Conservation (phyloP, 2,113 vertebrate species). For the Percopsis transmontana region DNA sequence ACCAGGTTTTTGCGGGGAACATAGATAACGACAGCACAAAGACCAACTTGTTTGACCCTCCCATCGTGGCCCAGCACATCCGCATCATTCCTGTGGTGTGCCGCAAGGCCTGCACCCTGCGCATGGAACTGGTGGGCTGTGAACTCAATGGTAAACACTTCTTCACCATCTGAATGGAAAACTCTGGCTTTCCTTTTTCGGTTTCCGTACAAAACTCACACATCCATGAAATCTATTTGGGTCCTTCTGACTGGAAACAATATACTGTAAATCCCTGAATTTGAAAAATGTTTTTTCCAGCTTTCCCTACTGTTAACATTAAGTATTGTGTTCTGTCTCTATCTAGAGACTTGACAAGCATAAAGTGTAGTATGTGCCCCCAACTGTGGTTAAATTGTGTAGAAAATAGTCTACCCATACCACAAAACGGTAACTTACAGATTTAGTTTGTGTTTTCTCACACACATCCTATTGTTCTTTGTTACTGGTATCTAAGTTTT, state of each 20-base stretch:
- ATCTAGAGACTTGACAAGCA: conserved; percentile 11
- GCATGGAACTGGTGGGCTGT: conserved; percentile 94
- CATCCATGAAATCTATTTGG: not conserved
- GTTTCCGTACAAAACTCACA: not conserved
- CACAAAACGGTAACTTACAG: not conserved
- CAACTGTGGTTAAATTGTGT: conserved; percentile 1
- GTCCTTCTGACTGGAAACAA: not conserved
- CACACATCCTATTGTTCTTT: not conserved
- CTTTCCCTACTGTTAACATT: not conserved
- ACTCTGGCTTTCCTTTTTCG: too few relatives aligned
- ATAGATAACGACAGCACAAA: conserved; percentile 80
- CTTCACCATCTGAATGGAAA: not conserved
- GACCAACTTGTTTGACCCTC: conserved; percentile 84
- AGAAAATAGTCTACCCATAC: not conserved
- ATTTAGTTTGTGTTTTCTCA: not conserved
- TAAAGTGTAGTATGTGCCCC: conserved; percentile 1
- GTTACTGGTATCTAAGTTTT: conserved; percentile 1
- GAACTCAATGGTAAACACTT: conserved; percentile 87
- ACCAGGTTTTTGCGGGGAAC: conserved; percentile 88
- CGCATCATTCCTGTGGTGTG: conserved; percentile 87
- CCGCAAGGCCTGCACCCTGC: conserved; percentile 87
- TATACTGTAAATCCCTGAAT: not conserved
- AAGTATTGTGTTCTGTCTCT: conserved; percentile 10
- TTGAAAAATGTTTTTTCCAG: not conserved
- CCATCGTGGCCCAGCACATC: conserved; percentile 85